Conservation (phyloP, 2,888 invertebrate genomes). For the Tholera decimalis region DNA sequence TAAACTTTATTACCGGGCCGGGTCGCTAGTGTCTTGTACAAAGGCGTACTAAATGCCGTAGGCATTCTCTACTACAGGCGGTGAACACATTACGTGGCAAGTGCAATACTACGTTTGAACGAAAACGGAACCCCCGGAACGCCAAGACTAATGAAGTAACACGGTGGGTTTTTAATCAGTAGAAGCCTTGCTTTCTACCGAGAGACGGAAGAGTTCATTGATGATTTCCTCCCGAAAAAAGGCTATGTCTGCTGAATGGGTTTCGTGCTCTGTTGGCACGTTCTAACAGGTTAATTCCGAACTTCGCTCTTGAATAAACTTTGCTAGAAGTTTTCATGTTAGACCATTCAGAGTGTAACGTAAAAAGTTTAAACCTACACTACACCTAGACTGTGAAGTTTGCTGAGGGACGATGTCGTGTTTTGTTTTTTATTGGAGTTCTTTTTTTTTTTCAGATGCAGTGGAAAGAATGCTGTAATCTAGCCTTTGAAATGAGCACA, state of each 20-base stretch:
- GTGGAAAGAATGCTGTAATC: background rate
- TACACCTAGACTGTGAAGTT: slow-evolving; percentile 27
- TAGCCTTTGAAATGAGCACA: background rate
- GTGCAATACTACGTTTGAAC: too few species aligned
- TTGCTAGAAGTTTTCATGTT: slow-evolving; percentile 67
- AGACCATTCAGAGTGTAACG: slow-evolving; percentile 66
- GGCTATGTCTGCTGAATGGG: background rate
- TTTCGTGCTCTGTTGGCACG: background rate
- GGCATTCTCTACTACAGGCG: too few species aligned
- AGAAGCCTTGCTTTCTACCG: too few species aligned
- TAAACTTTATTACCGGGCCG: too few species aligned
- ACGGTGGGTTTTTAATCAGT: too few species aligned
- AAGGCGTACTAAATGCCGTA: too few species aligned
- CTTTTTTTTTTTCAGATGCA: background rate
- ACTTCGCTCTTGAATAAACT: slow-evolving; percentile 70
- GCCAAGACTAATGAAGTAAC: too few species aligned
- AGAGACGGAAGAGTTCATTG: too few species aligned
- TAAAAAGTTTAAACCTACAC: slow-evolving; percentile 73
- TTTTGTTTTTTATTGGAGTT: slow-evolving; percentile 15
- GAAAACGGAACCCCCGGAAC: too few species aligned
- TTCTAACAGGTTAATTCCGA: slow-evolving; percentile 78
- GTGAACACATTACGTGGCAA: too few species aligned
- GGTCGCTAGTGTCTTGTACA: too few species aligned
- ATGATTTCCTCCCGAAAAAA: too few species aligned
- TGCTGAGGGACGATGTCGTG: background rate